Conservation (phyloP, 2,888 invertebrate genomes). For the Entomobrya multifasciata region DNA sequence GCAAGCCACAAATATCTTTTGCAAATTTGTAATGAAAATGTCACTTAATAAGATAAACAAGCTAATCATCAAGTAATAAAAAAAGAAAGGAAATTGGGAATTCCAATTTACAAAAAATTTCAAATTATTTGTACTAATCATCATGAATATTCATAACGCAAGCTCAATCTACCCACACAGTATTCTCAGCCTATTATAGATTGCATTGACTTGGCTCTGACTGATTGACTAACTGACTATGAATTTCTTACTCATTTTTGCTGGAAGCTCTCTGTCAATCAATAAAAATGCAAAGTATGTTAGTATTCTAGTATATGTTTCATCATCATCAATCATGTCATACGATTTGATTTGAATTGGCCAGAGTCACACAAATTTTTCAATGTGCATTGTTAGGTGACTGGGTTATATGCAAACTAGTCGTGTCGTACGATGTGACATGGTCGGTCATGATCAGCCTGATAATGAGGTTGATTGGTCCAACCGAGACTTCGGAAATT, state of each 20-base stretch:
- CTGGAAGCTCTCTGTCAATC: background rate
- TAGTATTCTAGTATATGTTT: constrained; percentile 3
- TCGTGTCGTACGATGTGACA: constrained; percentile 15
- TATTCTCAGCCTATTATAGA: too few relatives aligned
- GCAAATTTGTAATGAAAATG: constrained; percentile 36
- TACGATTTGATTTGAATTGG: constrained; percentile 26
- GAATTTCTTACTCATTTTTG: background rate
- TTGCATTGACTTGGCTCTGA: background rate
- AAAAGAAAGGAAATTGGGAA: constrained; percentile 43
- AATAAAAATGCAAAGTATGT: constrained; percentile 8
- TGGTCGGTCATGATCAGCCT: constrained; percentile 17
- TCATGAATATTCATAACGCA: constrained; percentile 74
- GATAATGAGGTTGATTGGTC: constrained; percentile 19
- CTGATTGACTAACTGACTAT: constrained; percentile 43
- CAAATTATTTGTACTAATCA: constrained; percentile 21
- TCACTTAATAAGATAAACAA: constrained; percentile 52
- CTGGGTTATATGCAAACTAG: too few relatives aligned
- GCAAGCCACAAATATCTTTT: too few relatives aligned
- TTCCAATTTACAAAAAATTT: constrained; percentile 20
- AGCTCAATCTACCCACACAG: background rate
- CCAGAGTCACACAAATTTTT: too few relatives aligned
- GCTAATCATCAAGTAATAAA: constrained; percentile 6
- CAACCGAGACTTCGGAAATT: constrained; percentile 50
- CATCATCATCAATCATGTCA: constrained; percentile 55
- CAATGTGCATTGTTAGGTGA: too few relatives aligned